Conservation (phyloP, 37 sponge, comb jelly and placozoan genomes). For the Chondrosia reniformis region DNA sequence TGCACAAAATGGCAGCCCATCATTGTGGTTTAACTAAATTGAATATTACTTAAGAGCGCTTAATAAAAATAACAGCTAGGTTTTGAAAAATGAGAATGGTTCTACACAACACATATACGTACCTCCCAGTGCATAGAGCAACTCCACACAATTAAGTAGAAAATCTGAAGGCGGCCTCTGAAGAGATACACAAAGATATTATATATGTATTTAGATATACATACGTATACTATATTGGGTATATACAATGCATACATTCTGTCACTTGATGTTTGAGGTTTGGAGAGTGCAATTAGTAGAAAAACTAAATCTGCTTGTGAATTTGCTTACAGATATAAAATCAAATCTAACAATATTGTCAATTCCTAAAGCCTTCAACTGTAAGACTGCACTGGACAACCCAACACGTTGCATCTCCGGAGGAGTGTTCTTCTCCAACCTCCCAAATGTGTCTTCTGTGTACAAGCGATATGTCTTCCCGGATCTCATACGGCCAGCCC, state of each 20-base stretch:
- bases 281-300: no score
- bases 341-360: conserved; percentile 88
- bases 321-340: conserved; percentile 71
- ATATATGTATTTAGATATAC: no score
- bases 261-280: no score
- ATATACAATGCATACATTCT: no score
- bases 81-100: no score
- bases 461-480: conserved; percentile 80
- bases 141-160: conserved; percentile 71
- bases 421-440: conserved; percentile 43
- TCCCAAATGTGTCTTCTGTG: conserved; percentile 59
- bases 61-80: no score
- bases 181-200: neutral
- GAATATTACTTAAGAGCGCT: no score
- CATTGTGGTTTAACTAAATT: no score
- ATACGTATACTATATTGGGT: no score
- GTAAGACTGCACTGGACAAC: conserved; percentile 80
- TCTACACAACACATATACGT: neutral
- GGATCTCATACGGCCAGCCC: conserved; percentile 88
- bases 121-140: conserved; percentile 90
- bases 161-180: conserved; percentile 83
- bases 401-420: conserved; percentile 82
- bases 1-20: no score
- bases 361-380: conserved; percentile 86
- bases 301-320: no score